Evolutionary conservation across 1,140 invertebrate species (phyloP).

Genomic region (Penaeus japonicus): DNA sequence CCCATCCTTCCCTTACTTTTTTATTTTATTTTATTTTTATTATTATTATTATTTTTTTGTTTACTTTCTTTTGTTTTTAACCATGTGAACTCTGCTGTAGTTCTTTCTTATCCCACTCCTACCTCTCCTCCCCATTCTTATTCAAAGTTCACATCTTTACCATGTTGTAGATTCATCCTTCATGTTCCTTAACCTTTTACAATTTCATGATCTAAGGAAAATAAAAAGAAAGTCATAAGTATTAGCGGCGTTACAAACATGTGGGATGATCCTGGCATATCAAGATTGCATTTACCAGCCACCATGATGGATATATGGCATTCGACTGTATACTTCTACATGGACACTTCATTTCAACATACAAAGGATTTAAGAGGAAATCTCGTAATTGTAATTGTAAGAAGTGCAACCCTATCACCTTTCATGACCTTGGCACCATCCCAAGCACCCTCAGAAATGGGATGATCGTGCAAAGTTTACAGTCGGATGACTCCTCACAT

Average conservation of each 20-base stretch:
- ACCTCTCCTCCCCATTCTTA: neutral
- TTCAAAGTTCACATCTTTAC: conserved; percentile 15
- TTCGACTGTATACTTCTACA: conserved; percentile 48
- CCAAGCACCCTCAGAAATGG: neutral
- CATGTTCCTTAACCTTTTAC: conserved; percentile 46
- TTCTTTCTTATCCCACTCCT: neutral
- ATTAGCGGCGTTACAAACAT: conserved; percentile 50
- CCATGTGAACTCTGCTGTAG: too few relatives aligned
- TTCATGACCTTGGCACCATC: conserved; percentile 29
- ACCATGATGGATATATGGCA: conserved; percentile 29
- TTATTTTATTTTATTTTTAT: too few relatives aligned
- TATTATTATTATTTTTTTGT: too few relatives aligned
- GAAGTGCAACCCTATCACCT: conserved; percentile 33
- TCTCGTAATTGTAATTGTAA: conserved; percentile 10
- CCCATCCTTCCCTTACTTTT: too few relatives aligned
- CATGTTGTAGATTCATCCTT: conserved; percentile 48
- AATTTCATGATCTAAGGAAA: conserved; percentile 44
- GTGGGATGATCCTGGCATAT: conserved; percentile 51
- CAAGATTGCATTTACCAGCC: conserved; percentile 53
- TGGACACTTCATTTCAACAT: conserved; percentile 33
- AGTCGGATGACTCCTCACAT: conserved; percentile 24
- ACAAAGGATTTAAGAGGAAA: conserved; percentile 21
- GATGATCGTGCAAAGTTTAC: conserved; percentile 28
- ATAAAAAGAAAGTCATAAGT: conserved; percentile 45
- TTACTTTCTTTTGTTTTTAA: too few relatives aligned